These are phyloP conservation scores for Pharmacophagus antenor DNA, from an alignment of 2,888 invertebrate genomes.

Conservation along the genomic window DNA sequence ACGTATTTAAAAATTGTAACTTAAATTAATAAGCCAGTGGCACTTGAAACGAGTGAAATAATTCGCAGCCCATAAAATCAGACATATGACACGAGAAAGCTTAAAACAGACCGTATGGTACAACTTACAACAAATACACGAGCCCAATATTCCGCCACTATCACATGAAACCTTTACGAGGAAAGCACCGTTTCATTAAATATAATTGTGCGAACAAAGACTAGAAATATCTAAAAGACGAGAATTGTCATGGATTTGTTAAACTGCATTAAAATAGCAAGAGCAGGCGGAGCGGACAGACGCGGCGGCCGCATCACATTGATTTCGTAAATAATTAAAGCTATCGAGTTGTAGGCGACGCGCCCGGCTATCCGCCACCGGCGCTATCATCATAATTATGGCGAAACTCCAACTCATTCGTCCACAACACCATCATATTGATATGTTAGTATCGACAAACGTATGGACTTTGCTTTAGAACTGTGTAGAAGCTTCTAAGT, in stretches of 20 bases:
- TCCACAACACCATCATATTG: constrained; percentile 35
- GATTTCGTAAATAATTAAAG: constrained; percentile 61
- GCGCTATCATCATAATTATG: constrained; percentile 25
- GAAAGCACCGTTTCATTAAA: constrained; percentile 69
- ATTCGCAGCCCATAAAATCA: constrained; percentile 54
- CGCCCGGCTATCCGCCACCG: constrained; percentile 40
- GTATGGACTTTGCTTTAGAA: constrained; percentile 17
- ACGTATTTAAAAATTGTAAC: constrained; percentile 49
- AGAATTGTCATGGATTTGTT: constrained; percentile 63
- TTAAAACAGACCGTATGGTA: constrained; percentile 53
- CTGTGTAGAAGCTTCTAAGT: constrained; percentile 26
- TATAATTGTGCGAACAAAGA: constrained; percentile 75
- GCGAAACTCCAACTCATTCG: constrained; percentile 5
- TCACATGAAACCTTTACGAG: constrained; percentile 70
- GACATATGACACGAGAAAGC: constrained; percentile 75
- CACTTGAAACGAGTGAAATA: constrained; percentile 67
- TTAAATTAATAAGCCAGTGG: constrained; percentile 70
- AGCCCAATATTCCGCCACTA: constrained; percentile 58
- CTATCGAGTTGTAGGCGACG: constrained; percentile 52
- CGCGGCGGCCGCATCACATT: constrained; percentile 38
- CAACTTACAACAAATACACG: constrained; percentile 53
- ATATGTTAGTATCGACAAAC: constrained; percentile 41
- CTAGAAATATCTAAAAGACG: constrained; percentile 68
- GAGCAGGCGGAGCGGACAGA: constrained; percentile 37
- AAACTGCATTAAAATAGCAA: constrained; percentile 36